Evolutionary conservation across 2,888 invertebrate genomes (phyloP), one percentile per base, ranked within the genome.

Genomic region (Chesias legatella): DNA sequence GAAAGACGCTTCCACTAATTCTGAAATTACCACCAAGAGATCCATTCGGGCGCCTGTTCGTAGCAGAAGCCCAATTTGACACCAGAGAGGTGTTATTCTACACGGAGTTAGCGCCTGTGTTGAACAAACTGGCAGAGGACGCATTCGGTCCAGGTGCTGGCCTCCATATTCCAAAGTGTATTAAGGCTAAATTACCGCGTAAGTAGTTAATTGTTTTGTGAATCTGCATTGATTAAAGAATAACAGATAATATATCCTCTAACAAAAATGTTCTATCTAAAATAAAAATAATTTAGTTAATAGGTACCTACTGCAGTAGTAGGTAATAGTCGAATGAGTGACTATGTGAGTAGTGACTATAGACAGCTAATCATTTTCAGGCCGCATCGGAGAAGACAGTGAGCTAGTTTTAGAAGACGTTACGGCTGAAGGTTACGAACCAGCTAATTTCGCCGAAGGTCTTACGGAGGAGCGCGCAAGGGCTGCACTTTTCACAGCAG

Each of bases 11-110:
- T 48, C 89, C 79, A 73, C 67, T 95, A 33, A 92, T 95, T 53
- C 92, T 94, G 46, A 95, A 95, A 72, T 85, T 94, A 32, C 90
- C 94, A 17, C 95, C 95, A 0, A 90, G 92, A 56, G 94, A 95
- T 70, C 94, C 94, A 0, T 94, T 94, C 74, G 94, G 93, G 47
- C 86, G 94, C 36, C 92, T 92, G 55, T 94, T 94, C 73, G 94
- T 95, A 44, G 94, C 94, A 11, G 94, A 94, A 70, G 94, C 94
- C 1, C 94, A 94, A 71, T 95, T 95, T 68, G 94, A 95, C 73
- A 90, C 94, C 3, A 88, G 95, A 45, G 95, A 95, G 79, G 94
- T 95, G 60, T 91, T 94, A 53, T 95, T 95, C 80, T 95, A 95
- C 70, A 94, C 94, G 0, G 92, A 94, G 88, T 92, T 94, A 61